Evolutionary conservation across 2,113 vertebrate genomes (phyloP), one percentile per base, ranked within the genome.

Genomic region (Odocoileus virginianus): DNA sequence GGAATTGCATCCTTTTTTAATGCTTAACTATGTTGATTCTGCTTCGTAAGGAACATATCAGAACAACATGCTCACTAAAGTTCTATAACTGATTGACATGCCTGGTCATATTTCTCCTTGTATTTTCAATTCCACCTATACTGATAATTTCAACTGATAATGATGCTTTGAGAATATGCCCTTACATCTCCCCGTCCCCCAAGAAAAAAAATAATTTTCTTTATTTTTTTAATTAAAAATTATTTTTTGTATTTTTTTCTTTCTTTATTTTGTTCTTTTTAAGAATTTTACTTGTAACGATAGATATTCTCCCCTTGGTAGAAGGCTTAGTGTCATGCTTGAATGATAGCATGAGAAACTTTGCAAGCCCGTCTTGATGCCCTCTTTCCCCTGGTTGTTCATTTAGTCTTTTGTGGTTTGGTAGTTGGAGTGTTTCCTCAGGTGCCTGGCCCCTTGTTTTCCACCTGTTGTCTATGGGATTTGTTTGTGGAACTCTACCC

Each of bases 151-250:
- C 50, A 93, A 9, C 82, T 30, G 17, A 95, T 71, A 91, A 61
- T 43, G 33, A 19, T 88, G 14, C 58, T 52, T 13, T 47, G 54
- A 84, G 45, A 91, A 87, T 67, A 92, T 43, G 55, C 25, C 30
- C 43, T 5, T 50, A 6, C 1, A 27, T 33, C 21, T 21, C 7
- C 8, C 30, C 0, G 3, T 3, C 7, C 9, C 13, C 36, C 12
- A 64, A 57, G 12, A 64, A 89, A 79, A 50, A 10, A 30, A 40
- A 27, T 14, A 7, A 45, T 50, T 85, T 90, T 64, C 52, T 36
- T 71, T 89, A 7, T 28, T 40, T 25, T 40, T 6, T 13, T 40
- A 71, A 12, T 25, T 13, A 23, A 40, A 74, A 19, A 19, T 19
- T 40, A 1, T 17, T 17, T 54, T 54, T 54, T 74, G 36, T 40